phyloP scores from a whole-genome alignment of 2,888 invertebrate species.

The Allygus modestus region DNA sequence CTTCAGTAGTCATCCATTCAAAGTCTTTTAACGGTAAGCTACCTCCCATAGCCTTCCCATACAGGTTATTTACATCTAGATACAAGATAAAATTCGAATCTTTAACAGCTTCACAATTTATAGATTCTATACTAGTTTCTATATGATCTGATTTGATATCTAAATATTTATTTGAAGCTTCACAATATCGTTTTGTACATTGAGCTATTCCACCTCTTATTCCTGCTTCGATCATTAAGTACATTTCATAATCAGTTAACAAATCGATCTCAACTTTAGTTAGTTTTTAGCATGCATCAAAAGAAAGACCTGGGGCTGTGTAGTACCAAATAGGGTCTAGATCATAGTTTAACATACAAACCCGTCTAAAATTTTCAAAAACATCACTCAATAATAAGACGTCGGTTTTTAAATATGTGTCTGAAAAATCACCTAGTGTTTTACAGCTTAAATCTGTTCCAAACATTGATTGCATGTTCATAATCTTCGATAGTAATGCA shows the following conservation, averaged over 20 bases:
- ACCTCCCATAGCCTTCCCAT: background rate
- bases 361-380: conserved; percentile 66
- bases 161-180: conserved; percentile 37
- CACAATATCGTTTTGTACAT: conserved; percentile 33
- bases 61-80: background rate
- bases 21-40: background rate
- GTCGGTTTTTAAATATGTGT: conserved; percentile 62
- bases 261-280: conserved; percentile 64
- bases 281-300: conserved; percentile 55
- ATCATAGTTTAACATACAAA: conserved; percentile 51
- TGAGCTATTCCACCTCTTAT: conserved; percentile 64
- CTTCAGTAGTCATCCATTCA: conserved; percentile 54
- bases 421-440: conserved; percentile 72
- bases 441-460: conserved; percentile 71
- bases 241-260: conserved; percentile 64
- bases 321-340: conserved; percentile 64
- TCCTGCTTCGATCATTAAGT: conserved; percentile 64
- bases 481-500: conserved; percentile 70
- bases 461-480: conserved; percentile 72
- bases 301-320: conserved; percentile 61
- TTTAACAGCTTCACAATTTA: background rate
- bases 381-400: conserved; percentile 64
- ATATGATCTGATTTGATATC: background rate
- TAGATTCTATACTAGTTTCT: no score
- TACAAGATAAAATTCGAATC: background rate